Percentiles rank a stretch among this genome's conserved stretches.
phyloP scores from a whole-genome alignment of 2,113 vertebrate species.

The Clarias magur region DNA sequence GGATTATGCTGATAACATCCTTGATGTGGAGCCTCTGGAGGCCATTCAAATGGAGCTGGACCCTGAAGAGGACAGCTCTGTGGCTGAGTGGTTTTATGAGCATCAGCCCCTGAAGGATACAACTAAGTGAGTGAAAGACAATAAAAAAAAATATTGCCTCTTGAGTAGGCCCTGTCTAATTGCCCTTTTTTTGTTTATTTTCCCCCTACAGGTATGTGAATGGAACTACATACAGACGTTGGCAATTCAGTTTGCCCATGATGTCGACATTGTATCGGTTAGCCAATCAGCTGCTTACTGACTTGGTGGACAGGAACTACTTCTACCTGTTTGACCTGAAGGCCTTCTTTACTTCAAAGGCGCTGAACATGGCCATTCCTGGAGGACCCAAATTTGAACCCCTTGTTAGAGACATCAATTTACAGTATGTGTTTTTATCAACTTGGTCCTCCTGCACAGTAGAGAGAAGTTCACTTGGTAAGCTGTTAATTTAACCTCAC shows the following conservation, averaged over 20 bases:
- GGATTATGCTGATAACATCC: conserved; percentile 97
- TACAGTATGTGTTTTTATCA: conserved; percentile 81
- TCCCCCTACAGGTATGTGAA: conserved; percentile 83
- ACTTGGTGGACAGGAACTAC: conserved; percentile 95
- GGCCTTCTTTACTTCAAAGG: conserved; percentile 97
- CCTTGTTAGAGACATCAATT: conserved; percentile 94
- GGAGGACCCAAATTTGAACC: conserved; percentile 98
- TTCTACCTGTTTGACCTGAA: conserved; percentile 98
- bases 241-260: conserved; percentile 98
- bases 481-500: not conserved
- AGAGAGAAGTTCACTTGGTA: not conserved
- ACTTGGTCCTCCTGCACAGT: not conserved
- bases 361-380: conserved; percentile 97
- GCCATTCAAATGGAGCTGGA: conserved; percentile 98
- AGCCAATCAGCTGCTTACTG: conserved; percentile 96
- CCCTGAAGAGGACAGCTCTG: conserved; percentile 87
- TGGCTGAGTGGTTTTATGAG: conserved; percentile 95
- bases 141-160: not conserved
- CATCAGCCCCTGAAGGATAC: conserved; percentile 94
- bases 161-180: not conserved
- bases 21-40: conserved; percentile 96
- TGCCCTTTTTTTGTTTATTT: not conserved
- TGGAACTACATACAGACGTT: conserved; percentile 94
- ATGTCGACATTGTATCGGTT: conserved; percentile 98
- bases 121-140: conserved; percentile 76